Evolutionary conservation across 35 echinoderm and acorn worm genomes (phyloP), one percentile per base, ranked within the genome.

Genomic region (Acanthaster planci): DNA sequence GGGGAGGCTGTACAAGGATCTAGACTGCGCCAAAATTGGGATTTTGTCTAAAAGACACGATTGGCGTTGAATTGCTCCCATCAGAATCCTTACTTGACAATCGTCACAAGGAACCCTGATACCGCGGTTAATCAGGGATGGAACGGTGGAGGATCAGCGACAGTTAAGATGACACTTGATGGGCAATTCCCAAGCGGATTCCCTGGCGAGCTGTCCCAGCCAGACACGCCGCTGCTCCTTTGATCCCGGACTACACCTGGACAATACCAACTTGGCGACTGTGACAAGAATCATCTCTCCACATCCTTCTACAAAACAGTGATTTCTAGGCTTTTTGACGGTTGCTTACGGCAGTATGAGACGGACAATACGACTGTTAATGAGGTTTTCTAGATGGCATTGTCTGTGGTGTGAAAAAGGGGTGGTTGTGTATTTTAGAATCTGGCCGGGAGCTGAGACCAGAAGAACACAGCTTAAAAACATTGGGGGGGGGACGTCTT

Each of bases 331-430:
- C 10, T 72, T 72, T 72, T 31, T 72, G n/a, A 72, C 30, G 34
- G 64, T 47, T 72, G 64, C 64, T 72, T 72, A 72, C 22, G 64
- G 64, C 34, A 36, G 64, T 72, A 72, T 26, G 30, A 14, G 12
- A 6, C 5, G 64, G 26, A 72, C 64, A 72, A 72, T 72, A 23
- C 26, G 19, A 72, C 34, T 29, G 64, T 72, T 72, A 72, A 72
- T 72, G 29, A 72, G 64, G 64, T 72, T 72, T 72, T 72, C 29
- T 34, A 15, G 29, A 60, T 26, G 64, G 64, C 26, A 9, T 72
- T 72, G 64, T 72, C 30, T 26, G 64, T 72, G 30, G 64, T 72
- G 64, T 72, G 64, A 72, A 72, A 72, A 31, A 29, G 64, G 64
- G 64, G 64, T 10, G 34, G 26, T 72, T 72, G 64, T 72, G 64